Evolutionary conservation across 2,888 invertebrate genomes (phyloP).

Genomic region (Prosapia bicincta): DNA sequence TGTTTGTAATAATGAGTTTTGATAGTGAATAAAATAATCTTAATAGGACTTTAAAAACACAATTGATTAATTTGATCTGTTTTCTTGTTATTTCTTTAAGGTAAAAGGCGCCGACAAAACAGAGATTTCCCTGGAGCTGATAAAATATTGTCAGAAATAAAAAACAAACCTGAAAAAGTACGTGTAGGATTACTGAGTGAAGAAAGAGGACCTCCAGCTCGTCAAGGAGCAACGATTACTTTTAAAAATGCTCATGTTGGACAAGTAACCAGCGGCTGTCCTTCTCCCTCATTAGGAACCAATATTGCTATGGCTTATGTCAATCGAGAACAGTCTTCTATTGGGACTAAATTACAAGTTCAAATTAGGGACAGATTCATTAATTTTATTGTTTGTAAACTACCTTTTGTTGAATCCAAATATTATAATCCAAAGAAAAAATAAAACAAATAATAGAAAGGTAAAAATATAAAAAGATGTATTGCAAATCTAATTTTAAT

Average conservation of each 20-base stretch:
- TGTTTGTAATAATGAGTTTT: too few relatives aligned
- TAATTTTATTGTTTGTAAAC: conserved; percentile 75
- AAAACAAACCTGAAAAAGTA: conserved; percentile 64
- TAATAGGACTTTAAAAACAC: too few relatives aligned
- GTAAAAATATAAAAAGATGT: too few relatives aligned
- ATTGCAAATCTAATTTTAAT: too few relatives aligned
- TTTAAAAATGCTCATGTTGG: conserved; percentile 57
- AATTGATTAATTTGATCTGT: too few relatives aligned
- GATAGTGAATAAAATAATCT: too few relatives aligned
- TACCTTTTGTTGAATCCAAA: conserved; percentile 91
- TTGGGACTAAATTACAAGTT: conserved; percentile 66
- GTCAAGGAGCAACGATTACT: conserved; percentile 65
- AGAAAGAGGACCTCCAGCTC: conserved; percentile 70
- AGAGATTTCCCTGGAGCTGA: conserved; percentile 87
- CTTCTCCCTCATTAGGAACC: conserved; percentile 83
- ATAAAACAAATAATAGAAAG: too few relatives aligned
- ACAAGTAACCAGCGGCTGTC: conserved; percentile 90
- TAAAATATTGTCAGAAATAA: conserved; percentile 73
- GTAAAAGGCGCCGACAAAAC: conserved; percentile 68
- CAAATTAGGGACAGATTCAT: conserved; percentile 78
- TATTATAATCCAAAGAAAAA: conserved; percentile 60
- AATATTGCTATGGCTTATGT: conserved; percentile 97
- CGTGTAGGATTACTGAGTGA: conserved; percentile 71
- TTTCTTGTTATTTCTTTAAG: too few relatives aligned
- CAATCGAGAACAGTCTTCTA: conserved; percentile 59